Evolutionary conservation across 2,113 vertebrate species (phyloP).

Genomic region (Perca fluviatilis): DNA sequence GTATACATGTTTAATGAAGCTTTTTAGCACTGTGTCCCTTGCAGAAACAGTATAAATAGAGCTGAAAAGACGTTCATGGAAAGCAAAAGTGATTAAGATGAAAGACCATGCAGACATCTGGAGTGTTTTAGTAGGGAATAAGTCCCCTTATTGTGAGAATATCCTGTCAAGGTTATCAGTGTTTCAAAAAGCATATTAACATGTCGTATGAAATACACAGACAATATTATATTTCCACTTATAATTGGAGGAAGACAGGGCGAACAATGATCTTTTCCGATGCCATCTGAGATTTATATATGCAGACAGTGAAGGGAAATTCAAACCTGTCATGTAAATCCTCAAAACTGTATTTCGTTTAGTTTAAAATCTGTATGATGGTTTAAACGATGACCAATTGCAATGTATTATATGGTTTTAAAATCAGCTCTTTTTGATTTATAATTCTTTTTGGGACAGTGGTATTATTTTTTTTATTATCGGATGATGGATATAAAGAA

Average conservation of each 20-base stretch:
- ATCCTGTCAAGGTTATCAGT: neutral
- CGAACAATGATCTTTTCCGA: neutral
- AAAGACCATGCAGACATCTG: constrained; percentile 2
- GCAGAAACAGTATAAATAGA: neutral
- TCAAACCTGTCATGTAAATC: constrained; percentile 35
- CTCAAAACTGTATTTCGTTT: constrained; percentile 19
- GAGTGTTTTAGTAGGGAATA: neutral
- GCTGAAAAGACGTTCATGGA: neutral
- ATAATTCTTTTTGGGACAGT: constrained; percentile 39
- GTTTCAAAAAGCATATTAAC: neutral
- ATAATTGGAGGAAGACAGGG: neutral
- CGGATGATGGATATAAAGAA: constrained; percentile 74
- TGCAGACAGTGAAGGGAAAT: neutral
- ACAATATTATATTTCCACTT: neutral
- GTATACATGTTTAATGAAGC: neutral
- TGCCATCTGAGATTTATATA: neutral
- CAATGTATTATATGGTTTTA: constrained; percentile 46
- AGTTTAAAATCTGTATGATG: neutral
- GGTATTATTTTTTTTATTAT: constrained; percentile 58
- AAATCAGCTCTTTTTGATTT: constrained; percentile 44
- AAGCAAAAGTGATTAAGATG: neutral
- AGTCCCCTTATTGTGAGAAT: neutral
- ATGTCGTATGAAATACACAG: neutral
- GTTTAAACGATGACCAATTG: constrained; percentile 40
- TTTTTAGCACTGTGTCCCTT: neutral